These are phyloP conservation scores for Lanius ludovicianus DNA, from an alignment of 2,113 vertebrate species.

Conservation along the genomic window DNA sequence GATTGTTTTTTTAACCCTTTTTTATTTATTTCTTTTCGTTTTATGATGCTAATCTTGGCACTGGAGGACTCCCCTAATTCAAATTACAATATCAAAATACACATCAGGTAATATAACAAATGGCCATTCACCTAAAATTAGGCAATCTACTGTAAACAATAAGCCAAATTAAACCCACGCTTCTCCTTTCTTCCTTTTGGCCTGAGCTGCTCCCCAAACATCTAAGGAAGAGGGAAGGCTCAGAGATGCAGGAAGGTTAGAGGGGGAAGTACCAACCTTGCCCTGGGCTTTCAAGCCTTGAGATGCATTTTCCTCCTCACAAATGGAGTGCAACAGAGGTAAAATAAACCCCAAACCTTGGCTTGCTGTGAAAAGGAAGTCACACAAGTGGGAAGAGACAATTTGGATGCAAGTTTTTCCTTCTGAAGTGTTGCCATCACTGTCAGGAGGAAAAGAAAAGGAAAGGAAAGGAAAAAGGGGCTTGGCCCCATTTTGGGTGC, in stretches of 20 bases:
- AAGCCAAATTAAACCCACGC: conserved; percentile 38
- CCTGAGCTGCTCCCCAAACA: not conserved
- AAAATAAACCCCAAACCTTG: not conserved
- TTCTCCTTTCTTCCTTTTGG: conserved; percentile 24
- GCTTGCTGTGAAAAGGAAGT: not conserved
- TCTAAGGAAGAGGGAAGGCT: not conserved
- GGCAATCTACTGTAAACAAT: conserved; percentile 40
- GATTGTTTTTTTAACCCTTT: conserved; percentile 46
- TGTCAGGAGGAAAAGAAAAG: not conserved
- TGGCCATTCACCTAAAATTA: conserved; percentile 50
- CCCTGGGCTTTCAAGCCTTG: not conserved
- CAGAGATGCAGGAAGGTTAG: not conserved
- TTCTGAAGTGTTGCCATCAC: not conserved
- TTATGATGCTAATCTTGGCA: conserved; percentile 32
- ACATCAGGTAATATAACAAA: conserved; percentile 42
- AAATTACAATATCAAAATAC: conserved; percentile 32
- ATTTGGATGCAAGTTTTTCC: not conserved
- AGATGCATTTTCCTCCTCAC: not conserved
- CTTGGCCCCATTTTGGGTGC: not conserved
- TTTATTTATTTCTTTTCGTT: conserved; percentile 27
- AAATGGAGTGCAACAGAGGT: not conserved
- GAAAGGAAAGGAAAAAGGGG: not conserved
- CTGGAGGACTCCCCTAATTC: not conserved
- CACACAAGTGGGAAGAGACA: not conserved
- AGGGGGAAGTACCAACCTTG: not conserved